Evolutionary conservation across 92 coral and sea anemone genomes (phyloP).

Genomic region (Siderastrea siderea): DNA sequence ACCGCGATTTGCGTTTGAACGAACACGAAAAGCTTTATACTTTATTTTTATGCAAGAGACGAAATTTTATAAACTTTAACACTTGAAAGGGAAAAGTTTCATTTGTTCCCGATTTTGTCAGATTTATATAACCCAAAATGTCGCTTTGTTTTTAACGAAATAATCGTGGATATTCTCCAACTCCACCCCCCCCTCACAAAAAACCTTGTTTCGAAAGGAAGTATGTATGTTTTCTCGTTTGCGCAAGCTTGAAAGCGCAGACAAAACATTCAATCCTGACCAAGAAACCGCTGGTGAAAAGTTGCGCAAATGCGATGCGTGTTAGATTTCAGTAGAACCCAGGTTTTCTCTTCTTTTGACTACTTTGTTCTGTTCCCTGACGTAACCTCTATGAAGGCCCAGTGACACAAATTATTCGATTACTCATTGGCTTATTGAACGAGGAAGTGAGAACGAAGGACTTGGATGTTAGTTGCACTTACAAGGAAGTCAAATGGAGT

Average conservation of each 20-base stretch:
- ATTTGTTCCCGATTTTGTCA: too few species aligned
- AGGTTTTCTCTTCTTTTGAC: constrained; percentile 29
- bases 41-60: too few species aligned
- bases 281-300: constrained; percentile 1
- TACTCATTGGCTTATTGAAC: constrained; percentile 32
- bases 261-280: constrained; percentile 6
- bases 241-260: background rate
- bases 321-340: constrained; percentile 23
- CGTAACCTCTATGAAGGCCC: constrained; percentile 49
- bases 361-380: constrained; percentile 31
- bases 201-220: too few species aligned
- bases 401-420: constrained; percentile 29
- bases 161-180: too few species aligned
- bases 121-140: too few species aligned
- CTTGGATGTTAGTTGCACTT: background rate
- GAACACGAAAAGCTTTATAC: too few species aligned
- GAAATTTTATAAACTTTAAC: too few species aligned
- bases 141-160: too few species aligned
- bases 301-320: constrained; percentile 19
- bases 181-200: too few species aligned
- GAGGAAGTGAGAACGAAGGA: background rate
- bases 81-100: too few species aligned
- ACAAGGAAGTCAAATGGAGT: constrained; percentile 22
- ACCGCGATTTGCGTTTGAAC: too few species aligned
- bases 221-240: background rate